These are phyloP conservation scores for Catagonus wagneri DNA, from an alignment of 2,113 vertebrate species.

Conservation along the genomic window DNA sequence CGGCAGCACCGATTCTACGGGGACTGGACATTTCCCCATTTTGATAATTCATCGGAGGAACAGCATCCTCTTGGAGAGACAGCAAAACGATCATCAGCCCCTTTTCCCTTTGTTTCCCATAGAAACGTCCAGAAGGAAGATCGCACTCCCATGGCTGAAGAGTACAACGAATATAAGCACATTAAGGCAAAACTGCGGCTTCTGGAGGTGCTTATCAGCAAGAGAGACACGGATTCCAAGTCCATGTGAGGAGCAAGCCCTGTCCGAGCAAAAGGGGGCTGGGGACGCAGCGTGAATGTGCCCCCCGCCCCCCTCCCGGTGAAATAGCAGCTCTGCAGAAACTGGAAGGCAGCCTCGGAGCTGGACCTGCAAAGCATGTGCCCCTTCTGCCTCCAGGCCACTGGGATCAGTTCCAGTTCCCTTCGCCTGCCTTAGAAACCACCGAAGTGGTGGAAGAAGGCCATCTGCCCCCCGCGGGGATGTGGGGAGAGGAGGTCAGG, in stretches of 20 bases:
- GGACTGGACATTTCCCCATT: background rate
- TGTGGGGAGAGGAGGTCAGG: slow-evolving; percentile 54
- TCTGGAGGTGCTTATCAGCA: slow-evolving; percentile 98
- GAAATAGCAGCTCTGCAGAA: slow-evolving; percentile 64
- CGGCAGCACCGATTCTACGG: background rate
- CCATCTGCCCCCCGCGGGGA: slow-evolving; percentile 50
- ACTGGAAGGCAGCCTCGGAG: slow-evolving; percentile 63
- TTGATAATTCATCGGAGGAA: background rate
- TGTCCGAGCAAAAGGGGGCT: slow-evolving; percentile 32
- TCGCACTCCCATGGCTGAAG: slow-evolving; percentile 94
- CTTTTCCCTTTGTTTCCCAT: slow-evolving; percentile 53
- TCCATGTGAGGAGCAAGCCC: slow-evolving; percentile 82
- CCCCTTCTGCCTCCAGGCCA: slow-evolving; percentile 55
- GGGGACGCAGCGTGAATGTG: slow-evolving; percentile 35
- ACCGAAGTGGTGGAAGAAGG: background rate
- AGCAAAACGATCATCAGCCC: background rate
- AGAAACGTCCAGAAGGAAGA: slow-evolving; percentile 98
- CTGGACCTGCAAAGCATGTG: background rate
- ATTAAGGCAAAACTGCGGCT: slow-evolving; percentile 97
- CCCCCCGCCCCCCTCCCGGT: slow-evolving; percentile 35
- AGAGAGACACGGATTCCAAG: slow-evolving; percentile 92
- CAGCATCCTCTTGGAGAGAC: background rate
- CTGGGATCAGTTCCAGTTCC: background rate
- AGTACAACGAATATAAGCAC: slow-evolving; percentile 98
- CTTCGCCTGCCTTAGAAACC: slow-evolving; percentile 23